phyloP scores from a whole-genome alignment of 2,797 vertebrate species.

The Sebastiscus tertius region DNA sequence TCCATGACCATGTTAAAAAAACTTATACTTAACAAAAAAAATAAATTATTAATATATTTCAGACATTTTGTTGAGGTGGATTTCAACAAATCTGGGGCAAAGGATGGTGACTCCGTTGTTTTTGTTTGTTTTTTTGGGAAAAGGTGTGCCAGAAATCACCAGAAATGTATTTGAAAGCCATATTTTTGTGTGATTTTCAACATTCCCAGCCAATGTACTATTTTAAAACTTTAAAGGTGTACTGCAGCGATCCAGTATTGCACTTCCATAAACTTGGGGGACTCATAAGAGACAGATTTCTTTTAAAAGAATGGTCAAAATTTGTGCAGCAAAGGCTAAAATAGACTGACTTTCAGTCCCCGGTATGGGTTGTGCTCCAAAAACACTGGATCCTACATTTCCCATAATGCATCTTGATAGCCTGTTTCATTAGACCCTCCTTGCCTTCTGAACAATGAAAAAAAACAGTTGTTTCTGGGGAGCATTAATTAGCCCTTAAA shows the following conservation, averaged over 20 bases:
- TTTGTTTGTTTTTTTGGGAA: too few species aligned
- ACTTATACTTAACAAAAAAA: too few species aligned
- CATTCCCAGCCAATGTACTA: background rate
- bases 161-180: too few species aligned
- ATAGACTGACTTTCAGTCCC: background rate
- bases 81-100: too few species aligned
- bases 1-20: too few species aligned
- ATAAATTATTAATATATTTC: too few species aligned
- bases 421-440: background rate
- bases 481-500: too few species aligned
- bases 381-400: background rate
- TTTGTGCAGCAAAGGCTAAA: background rate
- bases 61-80: too few species aligned
- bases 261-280: background rate
- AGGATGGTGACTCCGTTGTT: too few species aligned
- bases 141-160: too few species aligned
- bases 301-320: background rate
- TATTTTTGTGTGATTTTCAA: background rate
- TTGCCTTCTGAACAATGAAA: background rate
- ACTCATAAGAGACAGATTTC: background rate
- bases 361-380: rapidly evolving
- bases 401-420: background rate
- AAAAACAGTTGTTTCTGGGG: too few species aligned
- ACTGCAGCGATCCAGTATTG: background rate
- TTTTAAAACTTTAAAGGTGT: background rate